phyloP scores from a whole-genome alignment of 2,113 vertebrate species.

The Lonchura striata region DNA sequence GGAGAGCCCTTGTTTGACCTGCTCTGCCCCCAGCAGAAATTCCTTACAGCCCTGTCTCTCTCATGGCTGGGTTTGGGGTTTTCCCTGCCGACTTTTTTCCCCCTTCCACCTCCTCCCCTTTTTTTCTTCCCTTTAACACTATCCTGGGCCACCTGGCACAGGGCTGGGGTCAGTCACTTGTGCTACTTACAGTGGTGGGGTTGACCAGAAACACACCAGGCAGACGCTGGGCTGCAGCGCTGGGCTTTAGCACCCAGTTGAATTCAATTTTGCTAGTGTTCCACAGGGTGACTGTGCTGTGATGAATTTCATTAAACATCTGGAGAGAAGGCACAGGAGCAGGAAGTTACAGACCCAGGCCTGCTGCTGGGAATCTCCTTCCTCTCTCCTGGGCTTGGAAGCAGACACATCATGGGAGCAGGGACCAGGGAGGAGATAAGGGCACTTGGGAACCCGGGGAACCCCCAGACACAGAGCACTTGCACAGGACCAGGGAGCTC shows the following conservation, averaged over 20 bases:
- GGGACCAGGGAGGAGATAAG: rapidly evolving
- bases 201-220: slow-evolving; percentile 75
- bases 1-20: too few species aligned
- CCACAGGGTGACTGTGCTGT: slow-evolving; percentile 69
- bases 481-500: not conserved
- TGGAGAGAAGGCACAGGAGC: not conserved
- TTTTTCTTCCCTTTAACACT: not conserved
- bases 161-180: not conserved
- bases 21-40: too few species aligned
- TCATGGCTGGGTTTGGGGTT: too few species aligned
- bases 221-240: not conserved
- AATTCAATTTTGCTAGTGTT: slow-evolving; percentile 83
- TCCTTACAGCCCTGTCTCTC: too few species aligned
- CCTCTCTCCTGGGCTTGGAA: not conserved
- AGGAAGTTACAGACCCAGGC: not conserved
- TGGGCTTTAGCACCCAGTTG: slow-evolving; percentile 54
- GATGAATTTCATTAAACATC: slow-evolving; percentile 78
- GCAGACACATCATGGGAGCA: not conserved
- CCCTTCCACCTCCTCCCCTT: rapidly evolving
- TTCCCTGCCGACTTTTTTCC: too few species aligned
- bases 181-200: slow-evolving; percentile 73
- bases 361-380: not conserved
- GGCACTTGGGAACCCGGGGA: not conserved
- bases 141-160: not conserved
- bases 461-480: not conserved